phyloP scores from a whole-genome alignment of 64 coral and sea anemone genomes.

The Pachyseris speciosa region DNA sequence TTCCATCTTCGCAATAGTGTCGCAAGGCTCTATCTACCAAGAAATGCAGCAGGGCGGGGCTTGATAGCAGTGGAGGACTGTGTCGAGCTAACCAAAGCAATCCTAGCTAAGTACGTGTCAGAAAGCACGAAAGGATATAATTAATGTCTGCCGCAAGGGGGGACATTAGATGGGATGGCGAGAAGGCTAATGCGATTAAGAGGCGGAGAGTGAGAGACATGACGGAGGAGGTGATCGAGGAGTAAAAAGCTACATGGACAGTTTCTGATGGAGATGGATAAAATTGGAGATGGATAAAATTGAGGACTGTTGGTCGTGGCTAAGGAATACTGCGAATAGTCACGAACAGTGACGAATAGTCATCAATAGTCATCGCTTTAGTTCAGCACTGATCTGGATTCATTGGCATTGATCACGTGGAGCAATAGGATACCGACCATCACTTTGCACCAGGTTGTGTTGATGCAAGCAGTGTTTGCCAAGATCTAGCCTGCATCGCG shows the following conservation, averaged over 20 bases:
- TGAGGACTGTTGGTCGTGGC: no score
- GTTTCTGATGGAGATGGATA: not conserved
- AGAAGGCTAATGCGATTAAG: not conserved
- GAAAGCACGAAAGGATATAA: conserved; percentile 16
- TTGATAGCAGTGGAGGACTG: conserved; percentile 42
- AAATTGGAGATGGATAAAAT: no score
- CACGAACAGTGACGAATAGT: no score
- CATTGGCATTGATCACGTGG: no score
- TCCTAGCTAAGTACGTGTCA: conserved; percentile 8
- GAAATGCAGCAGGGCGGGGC: conserved; percentile 33
- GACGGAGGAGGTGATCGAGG: not conserved
- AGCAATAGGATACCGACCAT: no score
- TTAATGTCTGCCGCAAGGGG: conserved; percentile 5
- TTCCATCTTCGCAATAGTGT: not conserved
- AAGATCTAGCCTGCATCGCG: no score
- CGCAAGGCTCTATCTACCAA: conserved; percentile 55
- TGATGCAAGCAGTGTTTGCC: no score
- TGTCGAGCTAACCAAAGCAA: conserved; percentile 30
- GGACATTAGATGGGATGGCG: not conserved
- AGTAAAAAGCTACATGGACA: not conserved
- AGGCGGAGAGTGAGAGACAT: not conserved
- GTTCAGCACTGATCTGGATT: no score
- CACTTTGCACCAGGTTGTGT: no score
- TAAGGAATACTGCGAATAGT: no score
- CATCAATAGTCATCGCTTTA: no score